A percentile compares a stretch with the other conserved stretches of the same genome.
Evolutionary conservation across 2,797 vertebrate genomes (phyloP).

Genomic region (Coregonus ussuriensis): DNA sequence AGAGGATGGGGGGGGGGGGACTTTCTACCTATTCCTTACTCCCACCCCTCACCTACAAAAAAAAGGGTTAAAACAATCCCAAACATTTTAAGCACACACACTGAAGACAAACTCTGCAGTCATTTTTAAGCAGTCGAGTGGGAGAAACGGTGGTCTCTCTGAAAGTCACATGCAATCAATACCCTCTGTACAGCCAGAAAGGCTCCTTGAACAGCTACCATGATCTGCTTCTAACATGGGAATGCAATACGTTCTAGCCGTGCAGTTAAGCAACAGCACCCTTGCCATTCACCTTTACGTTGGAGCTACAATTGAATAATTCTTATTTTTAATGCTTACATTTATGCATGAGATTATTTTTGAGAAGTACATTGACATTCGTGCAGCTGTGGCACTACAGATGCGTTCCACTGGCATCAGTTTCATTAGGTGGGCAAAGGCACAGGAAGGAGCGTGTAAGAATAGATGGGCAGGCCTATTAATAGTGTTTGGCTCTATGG

Average conservation of each 20-base stretch:
- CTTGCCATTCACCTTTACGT: not conserved
- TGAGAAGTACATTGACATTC: not conserved
- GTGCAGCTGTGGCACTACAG: not conserved
- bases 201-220: not conserved
- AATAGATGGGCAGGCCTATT: not conserved
- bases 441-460: not conserved
- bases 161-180: constrained; percentile 33
- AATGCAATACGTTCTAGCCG: not conserved
- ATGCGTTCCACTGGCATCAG: not conserved
- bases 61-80: constrained; percentile 9
- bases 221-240: not conserved
- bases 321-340: not conserved
- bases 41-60: not conserved
- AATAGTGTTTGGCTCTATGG: not conserved
- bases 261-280: not conserved
- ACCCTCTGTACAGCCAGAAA: constrained; percentile 13
- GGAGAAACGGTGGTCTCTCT: not conserved
- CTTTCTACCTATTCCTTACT: constrained; percentile 15
- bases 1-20: too few species aligned
- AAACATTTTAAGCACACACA: constrained; percentile 23
- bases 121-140: constrained; percentile 26
- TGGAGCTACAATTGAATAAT: not conserved
- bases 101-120: constrained; percentile 29
- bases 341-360: not conserved
- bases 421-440: not conserved